phyloP scores from a whole-genome alignment of 2,888 invertebrate genomes.

The Xylocampa areola region DNA sequence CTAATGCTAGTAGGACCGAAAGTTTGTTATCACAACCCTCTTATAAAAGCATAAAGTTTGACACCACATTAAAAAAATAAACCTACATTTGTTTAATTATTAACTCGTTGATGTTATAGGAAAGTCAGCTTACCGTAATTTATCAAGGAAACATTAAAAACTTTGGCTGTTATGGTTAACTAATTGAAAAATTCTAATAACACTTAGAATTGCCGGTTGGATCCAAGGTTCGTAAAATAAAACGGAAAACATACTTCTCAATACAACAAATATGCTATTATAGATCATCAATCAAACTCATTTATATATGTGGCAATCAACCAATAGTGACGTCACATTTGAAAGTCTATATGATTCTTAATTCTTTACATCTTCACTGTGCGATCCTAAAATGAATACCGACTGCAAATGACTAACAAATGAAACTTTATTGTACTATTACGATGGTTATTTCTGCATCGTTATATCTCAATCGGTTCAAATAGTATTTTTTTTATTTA shows the following conservation, averaged over 20 bases:
- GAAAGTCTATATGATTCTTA: constrained; percentile 32
- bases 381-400: constrained; percentile 12
- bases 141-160: no score
- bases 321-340: no score
- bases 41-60: constrained; percentile 61
- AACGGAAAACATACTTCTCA: no score
- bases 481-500: neutral
- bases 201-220: no score
- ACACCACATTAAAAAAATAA: constrained; percentile 46
- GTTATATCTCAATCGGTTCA: constrained; percentile 26
- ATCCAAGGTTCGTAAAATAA: no score
- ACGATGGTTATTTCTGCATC: constrained; percentile 29
- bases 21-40: constrained; percentile 77
- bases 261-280: no score
- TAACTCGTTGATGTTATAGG: no score
- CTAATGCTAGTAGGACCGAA: constrained; percentile 72
- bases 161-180: no score
- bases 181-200: no score
- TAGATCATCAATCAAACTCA: no score
- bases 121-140: no score
- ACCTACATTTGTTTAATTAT: constrained; percentile 8
- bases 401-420: constrained; percentile 30
- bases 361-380: constrained; percentile 7
- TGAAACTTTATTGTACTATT: constrained; percentile 24
- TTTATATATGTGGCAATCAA: no score